A percentile compares a stretch with the other conserved stretches of the same genome.
These are phyloP conservation scores for Ditylenchus weischeri DNA, from an alignment of 2,888 invertebrate genomes.

Conservation along the genomic window DNA sequence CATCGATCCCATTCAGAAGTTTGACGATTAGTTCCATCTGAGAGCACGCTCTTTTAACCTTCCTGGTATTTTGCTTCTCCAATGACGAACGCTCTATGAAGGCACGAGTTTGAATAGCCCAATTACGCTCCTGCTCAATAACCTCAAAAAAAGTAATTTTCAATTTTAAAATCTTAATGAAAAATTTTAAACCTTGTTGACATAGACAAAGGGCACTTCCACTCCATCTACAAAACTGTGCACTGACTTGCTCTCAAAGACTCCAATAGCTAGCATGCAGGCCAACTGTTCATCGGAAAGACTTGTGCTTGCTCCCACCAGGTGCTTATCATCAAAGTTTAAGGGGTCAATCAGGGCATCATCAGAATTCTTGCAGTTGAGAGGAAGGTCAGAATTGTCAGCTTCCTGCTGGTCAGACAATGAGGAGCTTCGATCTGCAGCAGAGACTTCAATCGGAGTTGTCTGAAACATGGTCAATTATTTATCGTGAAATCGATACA, in stretches of 20 bases:
- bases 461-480: constrained; percentile 7
- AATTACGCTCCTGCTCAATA: constrained; percentile 70
- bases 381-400: constrained; percentile 15
- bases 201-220: constrained; percentile 75
- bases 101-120: constrained; percentile 75
- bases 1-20: constrained; percentile 41
- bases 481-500: no score
- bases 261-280: constrained; percentile 76
- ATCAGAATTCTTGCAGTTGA: constrained; percentile 28
- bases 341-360: constrained; percentile 80
- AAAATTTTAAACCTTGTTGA: constrained; percentile 60
- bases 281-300: constrained; percentile 64
- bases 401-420: background rate
- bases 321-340: constrained; percentile 69
- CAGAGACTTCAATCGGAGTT: background rate
- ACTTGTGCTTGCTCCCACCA: constrained; percentile 54
- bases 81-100: constrained; percentile 74
- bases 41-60: constrained; percentile 75
- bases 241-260: constrained; percentile 61
- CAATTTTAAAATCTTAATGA: background rate
- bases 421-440: background rate
- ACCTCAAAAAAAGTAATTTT: constrained; percentile 60
- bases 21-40: constrained; percentile 49
- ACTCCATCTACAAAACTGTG: constrained; percentile 78
- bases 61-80: constrained; percentile 75